Base-by-base conservation (phyloP, 2,888 invertebrate species). In the Mimumesa dahlbomi region DNA sequence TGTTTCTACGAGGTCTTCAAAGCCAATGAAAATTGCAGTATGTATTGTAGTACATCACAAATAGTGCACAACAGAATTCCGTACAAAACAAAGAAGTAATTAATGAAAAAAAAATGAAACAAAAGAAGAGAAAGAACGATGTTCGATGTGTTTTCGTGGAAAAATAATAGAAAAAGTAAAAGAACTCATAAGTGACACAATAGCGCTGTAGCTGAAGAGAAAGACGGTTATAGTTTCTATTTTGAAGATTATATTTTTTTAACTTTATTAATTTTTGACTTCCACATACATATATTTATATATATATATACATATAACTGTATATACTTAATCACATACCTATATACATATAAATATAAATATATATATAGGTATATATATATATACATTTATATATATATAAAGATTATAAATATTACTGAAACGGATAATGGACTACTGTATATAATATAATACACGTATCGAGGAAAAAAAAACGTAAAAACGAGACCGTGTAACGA, bases 211-310 rank as follows among this genome's bases (percentile, higher is more conserved):
- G 82, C 73, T 66, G 65, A 72, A 78, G 50, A 82, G 62, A 80
- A 73, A 80, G 70, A 85, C 78, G 82, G 82, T 82, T 83, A 82
- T 84, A 82, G 83, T 84, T 84, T 84, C 82, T 82, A 85, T 85
- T 85, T 85, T 84, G 45, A 81, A 84, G 71, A 82, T 82, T 78
- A 77, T 84, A 84, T 85, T 85, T 85, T 84, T 82, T 85, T 81
- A 81, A 73, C 75, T 83, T 83, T 75, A 81, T 85, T 82, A 77
- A 80, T 84, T 84, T 83, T 82, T 74, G 75, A 83, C 76, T 75
- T 82, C 77, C 78, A 78, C 80, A 65, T 79, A 73, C 63, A 65
- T 72, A 49, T 77, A 79, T 59, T 61, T 53, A 63, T 67, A 65
- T 61, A 63, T n/a, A n/a, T 53, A 66, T 65, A 3, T 25, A 61